Base-by-base conservation (phyloP, 2,113 vertebrate genomes). In the Halichoerus grypus region DNA sequence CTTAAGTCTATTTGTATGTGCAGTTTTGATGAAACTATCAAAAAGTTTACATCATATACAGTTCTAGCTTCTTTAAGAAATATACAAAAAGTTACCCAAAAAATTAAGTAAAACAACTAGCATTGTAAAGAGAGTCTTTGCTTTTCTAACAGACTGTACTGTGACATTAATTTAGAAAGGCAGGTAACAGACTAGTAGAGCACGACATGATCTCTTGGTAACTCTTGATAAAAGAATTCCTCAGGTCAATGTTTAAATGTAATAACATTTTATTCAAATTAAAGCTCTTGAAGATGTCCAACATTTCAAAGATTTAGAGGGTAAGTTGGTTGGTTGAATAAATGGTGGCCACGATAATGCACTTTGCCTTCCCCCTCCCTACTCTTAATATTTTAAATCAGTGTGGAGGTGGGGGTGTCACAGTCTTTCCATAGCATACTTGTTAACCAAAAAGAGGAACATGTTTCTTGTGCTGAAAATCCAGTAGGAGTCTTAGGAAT, bases 211-310 rank as follows among this genome's bases (percentile, higher is more conserved):
- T 69, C 76, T 90, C 19, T 77, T 77, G 13, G 2, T 76, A 57
- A 51, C 94, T 18, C 67, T 96, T 46, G 3, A 74, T 31, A 65
- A 28, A 84, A 67, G 57, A 79, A 84, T 79, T 83, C 13, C 33
- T 91, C 46, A 36, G 15, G 26, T 86, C n/a, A 92, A 55, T n/a
- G 67, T 88, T 94, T 71, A 92, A 92, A n/a, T 74, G 18, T 67
- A 74, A 36, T 61, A 92, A 69, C 18, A 53, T 49, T 88, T 67
- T 74, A 10, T 36, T 88, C 61, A 71, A 69, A 74, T 22, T 10
- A 77, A 96, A 80, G 4, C 21, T 80, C 4, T 89, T 65, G 16
- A 3, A 93, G 33, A 85, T 82, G 31, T 49, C 39, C 22, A 91
- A 13, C 82, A 61, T 82, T 67, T 93, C 19, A 57, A 85, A 95